Conservation (phyloP, 2,888 invertebrate genomes). For the Acleris cristana region DNA sequence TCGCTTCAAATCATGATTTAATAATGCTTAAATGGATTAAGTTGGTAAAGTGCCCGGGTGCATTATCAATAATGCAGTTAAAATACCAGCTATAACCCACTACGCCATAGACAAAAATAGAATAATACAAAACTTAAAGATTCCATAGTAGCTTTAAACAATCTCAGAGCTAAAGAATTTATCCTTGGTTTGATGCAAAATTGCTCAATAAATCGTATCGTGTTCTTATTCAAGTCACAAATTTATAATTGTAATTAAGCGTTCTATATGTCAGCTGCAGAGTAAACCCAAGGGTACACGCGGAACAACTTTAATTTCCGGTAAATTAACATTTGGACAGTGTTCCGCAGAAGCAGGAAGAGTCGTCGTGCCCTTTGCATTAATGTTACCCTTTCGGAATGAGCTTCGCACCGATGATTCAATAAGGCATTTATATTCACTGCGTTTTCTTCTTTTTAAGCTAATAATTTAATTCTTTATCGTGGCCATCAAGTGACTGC, state of each 20-base stretch:
- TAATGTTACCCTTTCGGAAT: constrained; percentile 57
- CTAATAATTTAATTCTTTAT: background rate
- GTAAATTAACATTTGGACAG: constrained; percentile 79
- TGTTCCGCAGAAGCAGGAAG: constrained; percentile 62
- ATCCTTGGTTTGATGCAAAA: too few relatives aligned
- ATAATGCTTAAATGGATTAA: constrained; percentile 68
- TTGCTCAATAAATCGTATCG: constrained; percentile 2
- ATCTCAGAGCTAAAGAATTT: too few relatives aligned
- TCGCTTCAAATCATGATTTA: constrained; percentile 61
- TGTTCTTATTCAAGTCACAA: constrained; percentile 2
- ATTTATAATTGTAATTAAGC: constrained; percentile 19
- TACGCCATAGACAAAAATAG: background rate
- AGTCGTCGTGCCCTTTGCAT: constrained; percentile 63
- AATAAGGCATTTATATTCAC: constrained; percentile 29
- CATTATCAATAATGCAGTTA: constrained; percentile 53
- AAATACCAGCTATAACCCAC: background rate
- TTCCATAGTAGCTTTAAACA: too few relatives aligned
- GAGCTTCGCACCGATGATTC: constrained; percentile 39
- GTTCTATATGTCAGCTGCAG: constrained; percentile 51
- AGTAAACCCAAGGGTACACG: constrained; percentile 67
- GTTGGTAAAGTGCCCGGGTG: constrained; percentile 51
- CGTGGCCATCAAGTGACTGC: too few relatives aligned
- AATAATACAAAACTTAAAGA: too few relatives aligned
- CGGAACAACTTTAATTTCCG: constrained; percentile 83
- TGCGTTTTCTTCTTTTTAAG: constrained; percentile 1